Conservation (phyloP, 2,113 vertebrate genomes). For the Myotis yumanensis region DNA sequence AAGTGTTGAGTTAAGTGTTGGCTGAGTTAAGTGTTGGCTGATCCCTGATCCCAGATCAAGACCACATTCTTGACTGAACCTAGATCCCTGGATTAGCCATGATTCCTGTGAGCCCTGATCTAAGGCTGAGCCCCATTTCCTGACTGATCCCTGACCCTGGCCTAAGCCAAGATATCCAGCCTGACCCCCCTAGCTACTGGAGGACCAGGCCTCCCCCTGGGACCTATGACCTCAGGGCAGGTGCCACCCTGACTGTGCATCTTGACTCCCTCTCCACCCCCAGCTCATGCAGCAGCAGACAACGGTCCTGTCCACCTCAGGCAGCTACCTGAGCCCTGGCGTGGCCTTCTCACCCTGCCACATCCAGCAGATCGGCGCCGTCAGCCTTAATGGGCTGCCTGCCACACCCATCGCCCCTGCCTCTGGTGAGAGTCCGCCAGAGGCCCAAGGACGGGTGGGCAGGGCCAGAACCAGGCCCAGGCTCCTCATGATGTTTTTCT, state of each 20-base stretch:
- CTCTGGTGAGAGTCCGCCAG: slow-evolving; percentile 89
- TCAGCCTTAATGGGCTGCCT: slow-evolving; percentile 96
- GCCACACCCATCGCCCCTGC: slow-evolving; percentile 90
- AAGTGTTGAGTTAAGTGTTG: neutral
- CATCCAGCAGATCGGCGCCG: slow-evolving; percentile 97
- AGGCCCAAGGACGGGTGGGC: neutral
- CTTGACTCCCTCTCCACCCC: neutral
- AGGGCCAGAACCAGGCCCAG: neutral
- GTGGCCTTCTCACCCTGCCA: slow-evolving; percentile 95
- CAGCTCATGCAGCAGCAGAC: slow-evolving; percentile 99
- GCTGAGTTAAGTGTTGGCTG: neutral
- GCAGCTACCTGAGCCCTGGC: slow-evolving; percentile 95
- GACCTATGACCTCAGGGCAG: neutral
- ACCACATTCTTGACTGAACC: neutral
- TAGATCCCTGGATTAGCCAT: neutral
- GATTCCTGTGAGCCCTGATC: neutral
- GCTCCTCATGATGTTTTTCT: neutral
- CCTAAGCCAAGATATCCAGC: neutral
- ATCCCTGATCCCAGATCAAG: neutral
- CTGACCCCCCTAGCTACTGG: neutral
- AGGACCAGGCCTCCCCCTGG: neutral
- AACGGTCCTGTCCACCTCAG: slow-evolving; percentile 95
- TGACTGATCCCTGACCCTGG: neutral
- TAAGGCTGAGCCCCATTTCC: neutral
- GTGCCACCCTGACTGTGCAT: neutral